These are phyloP conservation scores for Cordylochernes scorpioides DNA, from an alignment of 2,888 invertebrate species.

Conservation along the genomic window DNA sequence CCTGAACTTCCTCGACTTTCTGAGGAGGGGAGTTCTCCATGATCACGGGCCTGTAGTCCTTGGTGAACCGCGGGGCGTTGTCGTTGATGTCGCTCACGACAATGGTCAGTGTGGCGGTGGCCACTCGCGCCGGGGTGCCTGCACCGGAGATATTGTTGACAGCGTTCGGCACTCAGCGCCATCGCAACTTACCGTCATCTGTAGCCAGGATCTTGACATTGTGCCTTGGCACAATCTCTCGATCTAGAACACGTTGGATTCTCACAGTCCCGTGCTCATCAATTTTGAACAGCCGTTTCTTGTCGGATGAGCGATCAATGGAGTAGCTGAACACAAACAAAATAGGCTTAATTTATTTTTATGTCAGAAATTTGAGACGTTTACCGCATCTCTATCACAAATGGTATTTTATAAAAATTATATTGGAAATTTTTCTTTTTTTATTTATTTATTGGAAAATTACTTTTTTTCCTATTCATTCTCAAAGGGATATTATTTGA, in stretches of 20 bases:
- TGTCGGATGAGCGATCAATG: slow-evolving; percentile 21
- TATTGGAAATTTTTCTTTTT: no score
- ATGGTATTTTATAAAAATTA: no score
- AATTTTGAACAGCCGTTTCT: slow-evolving; percentile 21
- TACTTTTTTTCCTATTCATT: no score
- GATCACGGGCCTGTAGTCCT: slow-evolving; percentile 17
- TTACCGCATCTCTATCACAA: no score
- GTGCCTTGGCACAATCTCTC: slow-evolving; percentile 21
- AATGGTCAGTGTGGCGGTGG: slow-evolving; percentile 16
- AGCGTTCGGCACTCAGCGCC: no score
- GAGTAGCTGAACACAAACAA: slow-evolving; percentile 16
- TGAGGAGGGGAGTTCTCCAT: slow-evolving; percentile 19
- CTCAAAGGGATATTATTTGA: no score
- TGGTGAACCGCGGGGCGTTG: slow-evolving; percentile 16
- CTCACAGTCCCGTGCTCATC: slow-evolving; percentile 20
- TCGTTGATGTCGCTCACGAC: slow-evolving; percentile 18
- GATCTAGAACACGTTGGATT: slow-evolving; percentile 20
- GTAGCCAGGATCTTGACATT: slow-evolving; percentile 21
- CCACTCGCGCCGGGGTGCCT: slow-evolving; percentile 15
- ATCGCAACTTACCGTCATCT: slow-evolving; percentile 20
- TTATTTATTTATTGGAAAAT: no score
- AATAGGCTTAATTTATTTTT: no score
- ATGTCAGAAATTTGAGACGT: no score
- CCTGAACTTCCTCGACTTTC: slow-evolving; percentile 13
- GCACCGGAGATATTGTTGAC: no score